Evolutionary conservation across 1,140 invertebrate species (phyloP).

Genomic region (Tenebrio molitor): DNA sequence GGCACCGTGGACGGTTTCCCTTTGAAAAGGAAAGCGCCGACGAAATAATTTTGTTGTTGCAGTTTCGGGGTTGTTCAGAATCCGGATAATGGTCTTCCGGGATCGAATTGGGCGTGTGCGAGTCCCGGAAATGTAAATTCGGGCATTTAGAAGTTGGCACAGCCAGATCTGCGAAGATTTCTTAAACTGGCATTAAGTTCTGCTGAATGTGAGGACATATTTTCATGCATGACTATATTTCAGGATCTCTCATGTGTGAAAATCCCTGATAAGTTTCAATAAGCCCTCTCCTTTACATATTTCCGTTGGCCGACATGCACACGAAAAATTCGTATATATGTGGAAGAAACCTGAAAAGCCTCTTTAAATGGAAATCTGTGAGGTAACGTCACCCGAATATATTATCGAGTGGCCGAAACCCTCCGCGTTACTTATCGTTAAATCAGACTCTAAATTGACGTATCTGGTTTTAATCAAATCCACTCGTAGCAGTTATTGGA

Average conservation of each 20-base stretch:
- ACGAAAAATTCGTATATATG: slow-evolving; percentile 6
- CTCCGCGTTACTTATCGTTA: slow-evolving; percentile 41
- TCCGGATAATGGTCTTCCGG: background rate
- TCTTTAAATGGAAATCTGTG: slow-evolving; percentile 38
- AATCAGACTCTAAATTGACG: slow-evolving; percentile 43
- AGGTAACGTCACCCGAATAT: slow-evolving; percentile 40
- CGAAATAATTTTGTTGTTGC: too few relatives aligned
- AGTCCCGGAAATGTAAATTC: background rate
- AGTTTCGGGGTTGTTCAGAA: background rate
- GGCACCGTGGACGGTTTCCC: too few relatives aligned
- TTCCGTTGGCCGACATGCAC: slow-evolving; percentile 13
- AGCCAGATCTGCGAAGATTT: slow-evolving; percentile 2
- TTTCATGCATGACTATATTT: slow-evolving; percentile 28
- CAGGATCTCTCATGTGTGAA: slow-evolving; percentile 19
- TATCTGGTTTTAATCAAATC: slow-evolving; percentile 46
- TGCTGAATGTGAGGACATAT: slow-evolving; percentile 18
- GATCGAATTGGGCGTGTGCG: background rate
- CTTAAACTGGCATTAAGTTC: slow-evolving; percentile 14
- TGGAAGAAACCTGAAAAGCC: slow-evolving; percentile 19
- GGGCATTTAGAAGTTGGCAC: background rate
- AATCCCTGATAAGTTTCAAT: slow-evolving; percentile 29
- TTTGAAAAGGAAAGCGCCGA: too few relatives aligned
- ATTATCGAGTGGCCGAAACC: slow-evolving; percentile 37
- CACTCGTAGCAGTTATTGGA: slow-evolving; percentile 32
- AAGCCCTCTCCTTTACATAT: slow-evolving; percentile 20